Evolutionary conservation across 2,888 invertebrate genomes (phyloP).

Genomic region (Caenorhabditis plicata): DNA sequence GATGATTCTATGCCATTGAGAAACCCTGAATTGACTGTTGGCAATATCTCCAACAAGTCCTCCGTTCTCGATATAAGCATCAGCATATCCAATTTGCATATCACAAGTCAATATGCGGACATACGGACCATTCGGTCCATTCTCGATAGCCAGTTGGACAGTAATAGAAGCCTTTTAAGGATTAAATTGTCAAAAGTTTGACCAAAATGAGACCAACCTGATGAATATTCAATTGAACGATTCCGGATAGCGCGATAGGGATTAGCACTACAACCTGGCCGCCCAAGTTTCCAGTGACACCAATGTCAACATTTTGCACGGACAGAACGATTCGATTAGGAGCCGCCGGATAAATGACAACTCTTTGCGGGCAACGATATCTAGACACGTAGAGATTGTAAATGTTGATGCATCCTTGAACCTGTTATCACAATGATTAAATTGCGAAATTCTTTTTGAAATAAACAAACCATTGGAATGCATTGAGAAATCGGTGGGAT

Average conservation of each 20-base stretch:
- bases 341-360: slow-evolving; percentile 58
- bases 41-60: slow-evolving; percentile 61
- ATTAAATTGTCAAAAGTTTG: too few relatives aligned
- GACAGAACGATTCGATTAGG: slow-evolving; percentile 58
- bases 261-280: slow-evolving; percentile 60
- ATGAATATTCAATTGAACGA: slow-evolving; percentile 59
- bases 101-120: slow-evolving; percentile 50
- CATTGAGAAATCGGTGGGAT: slow-evolving; percentile 59
- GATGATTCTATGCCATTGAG: too few relatives aligned
- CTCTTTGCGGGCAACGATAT: slow-evolving; percentile 58
- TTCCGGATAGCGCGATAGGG: slow-evolving; percentile 58
- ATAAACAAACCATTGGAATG: slow-evolving; percentile 49
- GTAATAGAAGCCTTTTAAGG: slow-evolving; percentile 41
- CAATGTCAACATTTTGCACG: slow-evolving; percentile 61
- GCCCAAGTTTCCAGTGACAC: slow-evolving; percentile 62
- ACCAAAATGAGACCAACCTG: too few relatives aligned
- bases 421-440: slow-evolving; percentile 28
- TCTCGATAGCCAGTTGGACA: slow-evolving; percentile 46
- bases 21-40: slow-evolving; percentile 61
- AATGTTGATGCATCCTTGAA: slow-evolving; percentile 58
- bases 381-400: slow-evolving; percentile 62
- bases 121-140: slow-evolving; percentile 41
- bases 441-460: not conserved
- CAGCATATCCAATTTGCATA: slow-evolving; percentile 55
- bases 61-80: slow-evolving; percentile 62